phyloP scores from a whole-genome alignment of 2,888 invertebrate species.

The Tanypteryx hageni region DNA sequence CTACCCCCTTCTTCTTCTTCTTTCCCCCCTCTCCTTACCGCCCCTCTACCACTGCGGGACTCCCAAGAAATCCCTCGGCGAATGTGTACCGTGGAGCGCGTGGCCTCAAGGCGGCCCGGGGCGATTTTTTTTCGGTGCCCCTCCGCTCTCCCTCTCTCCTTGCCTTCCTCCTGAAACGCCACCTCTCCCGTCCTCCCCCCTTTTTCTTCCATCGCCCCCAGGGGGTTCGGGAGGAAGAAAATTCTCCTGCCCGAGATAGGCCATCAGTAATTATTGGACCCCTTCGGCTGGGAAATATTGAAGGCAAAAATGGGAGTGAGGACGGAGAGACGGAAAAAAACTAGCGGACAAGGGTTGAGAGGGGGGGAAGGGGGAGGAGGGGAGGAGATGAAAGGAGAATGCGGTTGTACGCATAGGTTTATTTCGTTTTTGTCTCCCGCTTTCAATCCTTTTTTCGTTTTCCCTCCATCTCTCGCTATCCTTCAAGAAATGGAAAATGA shows the following conservation, averaged over 20 bases:
- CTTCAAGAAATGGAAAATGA: no score
- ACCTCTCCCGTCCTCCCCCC: background rate
- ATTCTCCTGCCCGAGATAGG: slow-evolving; percentile 32
- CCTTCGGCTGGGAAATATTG: slow-evolving; percentile 24
- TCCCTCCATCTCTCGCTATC: no score
- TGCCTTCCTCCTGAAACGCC: background rate
- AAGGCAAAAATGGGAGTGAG: background rate
- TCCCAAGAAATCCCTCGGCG: background rate
- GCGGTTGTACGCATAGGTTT: no score
- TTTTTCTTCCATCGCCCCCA: background rate
- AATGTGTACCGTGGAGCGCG: slow-evolving; percentile 21
- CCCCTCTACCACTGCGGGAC: background rate
- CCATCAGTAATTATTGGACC: slow-evolving; percentile 62
- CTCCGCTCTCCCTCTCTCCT: background rate
- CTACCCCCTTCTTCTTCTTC: background rate
- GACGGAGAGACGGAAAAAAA: background rate
- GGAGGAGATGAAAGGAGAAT: no score
- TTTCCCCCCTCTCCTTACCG: background rate
- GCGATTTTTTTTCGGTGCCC: background rate
- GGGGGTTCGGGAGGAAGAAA: background rate
- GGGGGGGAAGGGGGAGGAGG: no score
- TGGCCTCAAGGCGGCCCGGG: background rate
- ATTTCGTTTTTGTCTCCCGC: no score
- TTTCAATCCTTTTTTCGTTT: no score
- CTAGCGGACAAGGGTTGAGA: background rate